A percentile compares a stretch with the other conserved stretches of the same genome.
These are phyloP conservation scores for Allophyes oxyacanthae DNA, from an alignment of 2,888 invertebrate genomes.

Conservation along the genomic window DNA sequence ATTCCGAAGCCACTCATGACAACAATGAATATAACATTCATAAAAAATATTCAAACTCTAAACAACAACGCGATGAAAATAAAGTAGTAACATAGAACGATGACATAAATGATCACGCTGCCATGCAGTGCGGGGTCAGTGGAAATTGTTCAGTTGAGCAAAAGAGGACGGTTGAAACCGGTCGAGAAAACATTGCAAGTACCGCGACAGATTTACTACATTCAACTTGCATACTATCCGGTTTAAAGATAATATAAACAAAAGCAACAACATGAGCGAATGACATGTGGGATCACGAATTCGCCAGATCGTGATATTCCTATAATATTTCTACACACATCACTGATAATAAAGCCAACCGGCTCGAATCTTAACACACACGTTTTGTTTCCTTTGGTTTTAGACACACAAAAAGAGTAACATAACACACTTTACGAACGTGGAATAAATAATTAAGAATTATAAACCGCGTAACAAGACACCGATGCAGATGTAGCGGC, in stretches of 20 bases:
- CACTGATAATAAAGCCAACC: constrained; percentile 49
- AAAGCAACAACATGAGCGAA: constrained; percentile 51
- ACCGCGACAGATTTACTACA: constrained; percentile 43
- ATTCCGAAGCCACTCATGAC: not conserved
- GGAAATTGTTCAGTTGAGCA: constrained; percentile 64
- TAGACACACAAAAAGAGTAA: constrained; percentile 33
- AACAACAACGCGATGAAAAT: constrained; percentile 26
- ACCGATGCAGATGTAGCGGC: constrained; percentile 70
- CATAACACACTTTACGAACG: constrained; percentile 46
- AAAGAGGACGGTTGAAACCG: constrained; percentile 62
- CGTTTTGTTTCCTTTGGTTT: constrained; percentile 33
- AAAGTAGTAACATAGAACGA: constrained; percentile 40
- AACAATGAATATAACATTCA: not conserved
- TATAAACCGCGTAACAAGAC: constrained; percentile 61
- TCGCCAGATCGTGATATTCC: constrained; percentile 46
- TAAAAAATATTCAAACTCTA: constrained; percentile 3
- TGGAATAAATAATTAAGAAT: constrained; percentile 60
- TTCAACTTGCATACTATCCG: constrained; percentile 39
- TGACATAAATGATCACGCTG: constrained; percentile 67
- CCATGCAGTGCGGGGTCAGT: constrained; percentile 64
- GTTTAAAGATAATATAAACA: constrained; percentile 51
- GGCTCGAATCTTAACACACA: constrained; percentile 34
- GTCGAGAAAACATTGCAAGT: constrained; percentile 56
- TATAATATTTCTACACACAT: constrained; percentile 47
- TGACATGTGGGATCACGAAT: constrained; percentile 58